Conservation (phyloP, 2,888 invertebrate species). For the Leptinotarsa tumamoca region DNA sequence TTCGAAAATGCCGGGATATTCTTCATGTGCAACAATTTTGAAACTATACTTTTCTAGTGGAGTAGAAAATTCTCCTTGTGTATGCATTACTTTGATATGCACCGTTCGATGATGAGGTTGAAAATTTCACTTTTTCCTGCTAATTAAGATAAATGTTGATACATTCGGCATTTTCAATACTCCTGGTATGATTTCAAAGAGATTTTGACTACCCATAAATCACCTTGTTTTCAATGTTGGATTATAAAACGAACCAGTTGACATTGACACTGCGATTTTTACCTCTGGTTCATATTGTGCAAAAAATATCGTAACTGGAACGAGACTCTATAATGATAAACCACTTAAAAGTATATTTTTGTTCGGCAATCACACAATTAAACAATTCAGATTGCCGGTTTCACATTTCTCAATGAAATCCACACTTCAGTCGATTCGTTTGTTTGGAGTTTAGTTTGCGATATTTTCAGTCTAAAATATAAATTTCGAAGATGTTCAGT, state of each 20-base stretch:
- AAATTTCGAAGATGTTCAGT: no score
- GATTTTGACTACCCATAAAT: slow-evolving; percentile 32
- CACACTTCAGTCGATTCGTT: background rate
- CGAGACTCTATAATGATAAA: slow-evolving; percentile 14
- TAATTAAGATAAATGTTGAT: no score
- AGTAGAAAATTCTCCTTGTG: no score
- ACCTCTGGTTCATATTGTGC: slow-evolving; percentile 26
- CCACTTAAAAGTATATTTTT: slow-evolving; percentile 17
- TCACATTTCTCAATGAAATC: background rate
- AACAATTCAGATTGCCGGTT: slow-evolving; percentile 8
- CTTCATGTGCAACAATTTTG: no score
- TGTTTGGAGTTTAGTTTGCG: no score
- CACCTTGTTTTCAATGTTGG: slow-evolving; percentile 35
- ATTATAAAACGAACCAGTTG: slow-evolving; percentile 38
- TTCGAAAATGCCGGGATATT: no score
- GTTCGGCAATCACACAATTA: slow-evolving; percentile 19
- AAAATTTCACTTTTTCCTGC: no score
- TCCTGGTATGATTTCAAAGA: slow-evolving; percentile 16
- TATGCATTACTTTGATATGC: no score
- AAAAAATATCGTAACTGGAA: slow-evolving; percentile 26
- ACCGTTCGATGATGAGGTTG: no score
- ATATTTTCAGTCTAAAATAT: no score
- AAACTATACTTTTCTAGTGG: no score
- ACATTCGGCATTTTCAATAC: background rate
- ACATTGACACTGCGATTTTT: slow-evolving; percentile 41